Percentiles rank a stretch among this genome's conserved stretches.
Conservation (phyloP, 1,140 invertebrate genomes). For the Drosophila sucinea region DNA sequence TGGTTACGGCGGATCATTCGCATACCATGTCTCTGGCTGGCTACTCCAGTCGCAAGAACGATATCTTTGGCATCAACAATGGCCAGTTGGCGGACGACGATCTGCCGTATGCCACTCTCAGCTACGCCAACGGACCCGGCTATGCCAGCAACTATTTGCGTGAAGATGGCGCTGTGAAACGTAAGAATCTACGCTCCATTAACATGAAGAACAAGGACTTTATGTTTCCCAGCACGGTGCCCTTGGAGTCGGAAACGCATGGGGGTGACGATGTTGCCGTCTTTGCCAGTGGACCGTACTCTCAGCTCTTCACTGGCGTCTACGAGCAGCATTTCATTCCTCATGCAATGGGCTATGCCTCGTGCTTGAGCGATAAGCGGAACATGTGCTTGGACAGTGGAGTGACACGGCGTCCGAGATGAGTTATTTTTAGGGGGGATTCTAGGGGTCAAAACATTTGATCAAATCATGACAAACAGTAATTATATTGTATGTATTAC, state of each 20-base stretch:
- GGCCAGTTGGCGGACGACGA: slow-evolving; percentile 74
- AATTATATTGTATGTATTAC: slow-evolving; percentile 3
- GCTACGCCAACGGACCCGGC: slow-evolving; percentile 88
- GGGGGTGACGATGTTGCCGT: slow-evolving; percentile 86
- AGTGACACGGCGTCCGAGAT: slow-evolving; percentile 37
- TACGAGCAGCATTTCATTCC: slow-evolving; percentile 89
- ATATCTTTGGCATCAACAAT: slow-evolving; percentile 85
- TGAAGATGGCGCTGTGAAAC: slow-evolving; percentile 49
- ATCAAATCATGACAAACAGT: slow-evolving; percentile 1
- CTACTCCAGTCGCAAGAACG: slow-evolving; percentile 88
- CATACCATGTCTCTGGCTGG: slow-evolving; percentile 88
- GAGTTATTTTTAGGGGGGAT: not conserved
- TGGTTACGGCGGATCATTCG: slow-evolving; percentile 89
- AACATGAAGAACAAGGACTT: slow-evolving; percentile 83
- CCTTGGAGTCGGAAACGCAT: slow-evolving; percentile 83
- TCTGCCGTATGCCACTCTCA: slow-evolving; percentile 86
- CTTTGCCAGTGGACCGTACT: slow-evolving; percentile 86
- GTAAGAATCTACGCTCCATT: slow-evolving; percentile 62
- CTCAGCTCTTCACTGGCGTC: slow-evolving; percentile 88
- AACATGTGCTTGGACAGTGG: slow-evolving; percentile 63
- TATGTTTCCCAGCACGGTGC: slow-evolving; percentile 84
- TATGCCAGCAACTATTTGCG: slow-evolving; percentile 78
- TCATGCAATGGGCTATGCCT: slow-evolving; percentile 87
- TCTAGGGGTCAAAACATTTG: not conserved
- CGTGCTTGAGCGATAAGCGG: slow-evolving; percentile 85